phyloP scores from a whole-genome alignment of 2,113 vertebrate genomes.

The Forbesichthys agassizii region DNA sequence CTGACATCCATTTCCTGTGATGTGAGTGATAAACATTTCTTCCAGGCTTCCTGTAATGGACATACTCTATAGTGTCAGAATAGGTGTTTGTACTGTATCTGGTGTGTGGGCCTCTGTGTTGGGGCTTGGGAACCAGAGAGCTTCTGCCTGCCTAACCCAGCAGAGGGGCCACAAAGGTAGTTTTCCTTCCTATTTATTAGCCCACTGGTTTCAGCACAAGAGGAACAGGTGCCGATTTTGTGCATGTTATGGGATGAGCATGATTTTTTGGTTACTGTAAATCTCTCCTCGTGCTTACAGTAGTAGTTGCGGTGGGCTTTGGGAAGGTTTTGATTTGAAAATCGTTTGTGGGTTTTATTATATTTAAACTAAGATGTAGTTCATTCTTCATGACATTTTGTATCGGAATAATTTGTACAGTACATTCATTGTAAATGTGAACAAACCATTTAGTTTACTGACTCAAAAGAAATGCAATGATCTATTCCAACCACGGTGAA shows the following conservation, averaged over 20 bases:
- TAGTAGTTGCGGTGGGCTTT: too few species aligned
- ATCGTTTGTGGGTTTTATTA: too few species aligned
- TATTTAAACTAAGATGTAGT: too few species aligned
- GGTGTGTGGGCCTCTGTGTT: neutral
- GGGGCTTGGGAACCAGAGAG: conserved; percentile 38
- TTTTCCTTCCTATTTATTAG: conserved; percentile 65
- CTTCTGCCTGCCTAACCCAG: conserved; percentile 13
- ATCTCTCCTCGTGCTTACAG: neutral
- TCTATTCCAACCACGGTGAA: too few species aligned
- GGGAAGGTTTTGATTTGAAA: too few species aligned
- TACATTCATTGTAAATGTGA: too few species aligned
- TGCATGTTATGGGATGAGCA: conserved; percentile 46
- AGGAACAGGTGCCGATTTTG: conserved; percentile 50
- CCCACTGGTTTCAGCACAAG: conserved; percentile 58
- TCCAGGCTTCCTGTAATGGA: neutral
- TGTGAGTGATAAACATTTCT: neutral
- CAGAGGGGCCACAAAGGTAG: conserved; percentile 48
- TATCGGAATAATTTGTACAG: too few species aligned
- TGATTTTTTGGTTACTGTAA: conserved; percentile 23
- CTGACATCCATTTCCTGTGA: neutral
- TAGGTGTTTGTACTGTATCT: neutral
- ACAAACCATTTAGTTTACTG: too few species aligned
- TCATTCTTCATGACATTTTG: too few species aligned
- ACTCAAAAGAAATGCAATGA: too few species aligned
- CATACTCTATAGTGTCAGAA: neutral